Evolutionary conservation across 2,888 invertebrate genomes (phyloP).

Genomic region (Rhyacophila evoluta): DNA sequence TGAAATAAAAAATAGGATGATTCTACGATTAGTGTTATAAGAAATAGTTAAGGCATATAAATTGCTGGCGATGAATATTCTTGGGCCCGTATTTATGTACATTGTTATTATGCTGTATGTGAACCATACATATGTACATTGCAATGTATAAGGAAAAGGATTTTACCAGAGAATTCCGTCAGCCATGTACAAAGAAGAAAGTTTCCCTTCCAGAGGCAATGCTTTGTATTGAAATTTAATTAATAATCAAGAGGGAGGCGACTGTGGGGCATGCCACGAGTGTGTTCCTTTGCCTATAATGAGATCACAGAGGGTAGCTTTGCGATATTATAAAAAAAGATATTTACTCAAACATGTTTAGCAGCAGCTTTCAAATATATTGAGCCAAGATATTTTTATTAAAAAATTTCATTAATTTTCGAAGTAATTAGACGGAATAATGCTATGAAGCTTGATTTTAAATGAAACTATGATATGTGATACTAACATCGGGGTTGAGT

Average conservation of each 20-base stretch:
- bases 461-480: no score
- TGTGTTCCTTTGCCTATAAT: slow-evolving; percentile 17
- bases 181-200: slow-evolving; percentile 19
- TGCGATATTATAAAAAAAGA: not conserved
- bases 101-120: not conserved
- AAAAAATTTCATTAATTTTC: no score
- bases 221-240: slow-evolving; percentile 55
- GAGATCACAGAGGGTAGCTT: not conserved
- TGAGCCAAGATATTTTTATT: no score
- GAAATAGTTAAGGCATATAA: no score
- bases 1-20: no score
- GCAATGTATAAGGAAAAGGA: not conserved
- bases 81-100: not conserved
- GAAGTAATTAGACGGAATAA: no score
- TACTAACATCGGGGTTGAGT: no score
- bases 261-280: slow-evolving; percentile 39
- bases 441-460: no score
- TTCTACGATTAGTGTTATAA: no score
- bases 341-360: not conserved
- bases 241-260: slow-evolving; percentile 48
- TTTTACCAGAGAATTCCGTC: not conserved
- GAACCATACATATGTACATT: not conserved
- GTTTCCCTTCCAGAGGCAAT: slow-evolving; percentile 16
- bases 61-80: not conserved
- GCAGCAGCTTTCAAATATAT: not conserved